Evolutionary conservation across 1,140 invertebrate species (phyloP), one percentile per base, ranked within the genome.

Genomic region (Aphaenogaster ashmeadi): DNA sequence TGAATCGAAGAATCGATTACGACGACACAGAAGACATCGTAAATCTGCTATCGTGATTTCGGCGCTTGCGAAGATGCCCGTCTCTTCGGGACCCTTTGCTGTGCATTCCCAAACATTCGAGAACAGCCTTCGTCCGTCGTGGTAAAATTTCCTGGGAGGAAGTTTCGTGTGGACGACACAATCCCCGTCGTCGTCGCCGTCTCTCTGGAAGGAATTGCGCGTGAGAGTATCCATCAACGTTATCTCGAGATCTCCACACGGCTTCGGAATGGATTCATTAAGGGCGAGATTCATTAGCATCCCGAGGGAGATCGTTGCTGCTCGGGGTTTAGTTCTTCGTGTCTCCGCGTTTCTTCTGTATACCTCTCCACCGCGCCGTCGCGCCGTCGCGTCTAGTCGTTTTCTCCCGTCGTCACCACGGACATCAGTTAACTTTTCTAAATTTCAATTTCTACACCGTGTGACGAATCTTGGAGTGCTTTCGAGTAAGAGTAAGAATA

Each of bases 231-330:
- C 90, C 91, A 90, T 92, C 88, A 89, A 85, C 87, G 88, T 90
- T 90, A 92, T 93, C 92, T 93, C 71, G 75, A 87, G 86, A 91
- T 90, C 91, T 91, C 90, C 90, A 72, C 77, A 75, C 62, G 81
- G 75, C 47, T 50, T 56, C 74, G 88, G 87, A 89, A 93, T 92
- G 92, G 92, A 93, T 93, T 93, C 92, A 93, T 93, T 93, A 92
- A 89, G 85, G 85, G 69, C 87, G 62, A 83, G 90, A 83, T 92
- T 93, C 89, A 92, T 93, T 93, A 93, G 91, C 89, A 90, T 92
- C 91, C 67, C 88, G 13, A 7, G 88, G 83, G 80, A 88, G 74
- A 85, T 71, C 74, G 64, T 54, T 50, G 67, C 66, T 44, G 36
- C 21, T n/a, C 33, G 80, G 27, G 44, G 18, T 72, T 60, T 50